A percentile compares a stretch with the other conserved stretches of the same genome.
phyloP scores from a whole-genome alignment of 2,797 vertebrate species.

The Esox masquinongy region DNA sequence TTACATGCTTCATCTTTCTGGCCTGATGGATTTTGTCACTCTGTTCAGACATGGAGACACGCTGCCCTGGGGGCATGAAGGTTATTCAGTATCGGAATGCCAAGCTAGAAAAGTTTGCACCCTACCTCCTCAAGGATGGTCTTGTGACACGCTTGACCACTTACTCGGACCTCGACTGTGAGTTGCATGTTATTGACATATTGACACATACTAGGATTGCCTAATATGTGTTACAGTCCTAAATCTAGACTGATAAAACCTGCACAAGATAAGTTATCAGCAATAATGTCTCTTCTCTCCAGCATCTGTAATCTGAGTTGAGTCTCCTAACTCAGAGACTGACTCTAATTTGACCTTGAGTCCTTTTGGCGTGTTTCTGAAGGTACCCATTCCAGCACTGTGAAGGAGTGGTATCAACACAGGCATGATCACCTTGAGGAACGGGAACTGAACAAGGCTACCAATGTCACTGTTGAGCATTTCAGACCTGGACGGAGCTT shows the following conservation, averaged over 20 bases:
- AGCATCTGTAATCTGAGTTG: not conserved
- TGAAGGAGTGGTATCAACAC: slow-evolving; percentile 83
- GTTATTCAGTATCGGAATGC: slow-evolving; percentile 77
- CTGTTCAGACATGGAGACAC: slow-evolving; percentile 79
- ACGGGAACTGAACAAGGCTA: slow-evolving; percentile 71
- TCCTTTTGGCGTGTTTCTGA: slow-evolving; percentile 20
- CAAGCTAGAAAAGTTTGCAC: slow-evolving; percentile 81
- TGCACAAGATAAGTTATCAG: not conserved
- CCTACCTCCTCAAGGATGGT: slow-evolving; percentile 74
- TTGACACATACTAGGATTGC: not conserved
- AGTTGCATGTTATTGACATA: slow-evolving; percentile 50
- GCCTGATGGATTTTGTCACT: not conserved
- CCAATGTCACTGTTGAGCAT: slow-evolving; percentile 68
- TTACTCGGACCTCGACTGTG: slow-evolving; percentile 79
- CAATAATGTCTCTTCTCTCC: not conserved
- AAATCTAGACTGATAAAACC: not conserved
- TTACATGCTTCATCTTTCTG: not conserved
- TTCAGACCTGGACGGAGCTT: slow-evolving; percentile 73
- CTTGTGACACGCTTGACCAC: slow-evolving; percentile 77
- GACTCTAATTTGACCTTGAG: not conserved
- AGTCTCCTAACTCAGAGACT: not conserved
- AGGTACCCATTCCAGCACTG: slow-evolving; percentile 71
- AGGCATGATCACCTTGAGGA: slow-evolving; percentile 79
- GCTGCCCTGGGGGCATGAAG: slow-evolving; percentile 77
- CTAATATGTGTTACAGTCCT: not conserved